A percentile compares a stretch with the other conserved stretches of the same genome.
Evolutionary conservation across 2,888 invertebrate genomes (phyloP).

Genomic region (Dryobota labecula): DNA sequence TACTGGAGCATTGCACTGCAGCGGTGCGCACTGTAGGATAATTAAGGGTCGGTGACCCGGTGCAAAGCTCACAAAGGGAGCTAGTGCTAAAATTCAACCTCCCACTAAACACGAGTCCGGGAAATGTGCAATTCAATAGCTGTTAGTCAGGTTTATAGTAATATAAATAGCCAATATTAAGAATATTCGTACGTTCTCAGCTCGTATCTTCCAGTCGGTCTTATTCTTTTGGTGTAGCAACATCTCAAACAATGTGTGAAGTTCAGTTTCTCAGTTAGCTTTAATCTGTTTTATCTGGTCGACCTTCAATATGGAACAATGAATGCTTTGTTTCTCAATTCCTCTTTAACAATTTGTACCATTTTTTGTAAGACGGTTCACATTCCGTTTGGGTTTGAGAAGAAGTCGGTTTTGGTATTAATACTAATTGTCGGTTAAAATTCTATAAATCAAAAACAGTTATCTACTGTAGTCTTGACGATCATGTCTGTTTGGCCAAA

Average conservation of each 20-base stretch:
- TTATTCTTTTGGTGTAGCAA: conserved; percentile 54
- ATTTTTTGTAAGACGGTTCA: conserved; percentile 26
- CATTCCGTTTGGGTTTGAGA: conserved; percentile 5
- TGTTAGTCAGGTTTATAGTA: conserved; percentile 57
- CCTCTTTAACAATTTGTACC: conserved; percentile 41
- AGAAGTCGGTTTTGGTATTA: neutral
- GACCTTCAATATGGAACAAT: conserved; percentile 72
- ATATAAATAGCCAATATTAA: conserved; percentile 53
- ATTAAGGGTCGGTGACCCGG: conserved; percentile 87
- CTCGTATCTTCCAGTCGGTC: conserved; percentile 38
- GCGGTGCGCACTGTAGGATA: conserved; percentile 82
- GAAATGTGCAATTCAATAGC: conserved; percentile 71
- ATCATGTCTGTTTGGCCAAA: neutral
- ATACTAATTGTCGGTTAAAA: conserved; percentile 1
- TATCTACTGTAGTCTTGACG: neutral
- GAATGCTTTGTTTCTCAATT: conserved; percentile 65
- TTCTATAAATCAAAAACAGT: neutral
- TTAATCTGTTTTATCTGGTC: conserved; percentile 66
- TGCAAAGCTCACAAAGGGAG: conserved; percentile 80
- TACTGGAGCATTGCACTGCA: conserved; percentile 89
- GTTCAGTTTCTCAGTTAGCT: conserved; percentile 58
- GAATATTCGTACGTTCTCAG: conserved; percentile 48
- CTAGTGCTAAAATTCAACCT: conserved; percentile 81
- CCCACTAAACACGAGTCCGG: conserved; percentile 70
- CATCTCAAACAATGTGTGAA: conserved; percentile 42